Evolutionary conservation across 2,797 vertebrate genomes (phyloP), one percentile per base, ranked within the genome.

Genomic region (Parauchenoglanis punctatus): DNA sequence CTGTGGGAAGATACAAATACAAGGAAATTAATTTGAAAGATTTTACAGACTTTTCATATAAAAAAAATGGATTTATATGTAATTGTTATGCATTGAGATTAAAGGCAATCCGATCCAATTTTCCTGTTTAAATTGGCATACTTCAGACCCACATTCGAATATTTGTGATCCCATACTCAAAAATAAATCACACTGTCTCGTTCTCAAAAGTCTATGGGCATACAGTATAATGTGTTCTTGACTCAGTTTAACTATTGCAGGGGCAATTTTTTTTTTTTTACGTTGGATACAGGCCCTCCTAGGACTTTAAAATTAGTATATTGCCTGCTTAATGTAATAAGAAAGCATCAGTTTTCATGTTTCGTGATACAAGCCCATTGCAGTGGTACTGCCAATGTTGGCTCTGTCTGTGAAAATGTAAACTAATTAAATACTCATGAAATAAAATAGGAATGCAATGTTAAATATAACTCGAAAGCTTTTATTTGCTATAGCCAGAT

Each of bases 1-100:
- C 96, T 96, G 90, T 49, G 12, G 56, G 6, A 63, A 7, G 1
- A 15, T 68, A 0, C 68, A 63, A 58, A 18, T 4, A 20, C 1
- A 4, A 59, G 35, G 11, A 73, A 70, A 73, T 46, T 58, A 6
- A 65, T 35, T 80, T 56, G 23, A 46, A 73, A 46, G 23, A 23
- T 54, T 15, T n/a, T 4, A 28, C 25, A 31, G 58, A 35, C 52
- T 58, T 5, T 12, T 7, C 49, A 49, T 49, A 5, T 2, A 77
- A 54, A 15, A 28, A 52, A 52, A 76, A 28, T n/a, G 5, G 46
- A 23, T 72, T 23, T 23, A 46, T 20, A 72, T 73, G 3, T 46
- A 72, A 72, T 8, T 23, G 11, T 18, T 70, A 40, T 4, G 31
- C 23, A 46, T 11, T 12, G 40, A 12, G 20, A 49, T 46, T 13